Conservation (phyloP, 2,797 vertebrate genomes). For the Sebastes oblongus region DNA sequence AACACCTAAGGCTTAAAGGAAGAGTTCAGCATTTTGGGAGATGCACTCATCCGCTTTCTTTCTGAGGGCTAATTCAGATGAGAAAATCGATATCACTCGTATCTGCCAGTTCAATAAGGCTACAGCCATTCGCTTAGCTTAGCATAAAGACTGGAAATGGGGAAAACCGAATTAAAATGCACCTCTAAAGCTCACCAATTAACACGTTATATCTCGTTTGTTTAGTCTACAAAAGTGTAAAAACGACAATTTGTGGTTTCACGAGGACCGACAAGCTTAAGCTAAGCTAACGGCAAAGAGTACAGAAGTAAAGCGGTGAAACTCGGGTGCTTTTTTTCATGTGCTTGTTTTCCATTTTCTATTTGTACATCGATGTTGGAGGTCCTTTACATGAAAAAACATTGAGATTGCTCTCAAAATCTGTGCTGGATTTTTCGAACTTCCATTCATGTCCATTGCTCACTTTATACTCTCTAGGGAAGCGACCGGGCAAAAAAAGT, state of each 20-base stretch:
- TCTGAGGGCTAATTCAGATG: background rate
- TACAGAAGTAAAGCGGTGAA: too few species aligned
- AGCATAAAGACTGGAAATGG: background rate
- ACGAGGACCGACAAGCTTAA: background rate
- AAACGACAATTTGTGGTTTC: background rate
- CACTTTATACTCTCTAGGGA: too few species aligned
- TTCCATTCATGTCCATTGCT: too few species aligned
- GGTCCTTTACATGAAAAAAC: too few species aligned
- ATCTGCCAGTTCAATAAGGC: background rate
- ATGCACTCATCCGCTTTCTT: background rate
- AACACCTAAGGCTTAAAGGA: constrained; percentile 46
- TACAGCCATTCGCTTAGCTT: background rate
- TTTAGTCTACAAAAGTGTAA: background rate
- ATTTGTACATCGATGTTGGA: too few species aligned
- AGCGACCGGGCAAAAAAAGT: too few species aligned
- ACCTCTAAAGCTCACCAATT: background rate
- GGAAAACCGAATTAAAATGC: background rate
- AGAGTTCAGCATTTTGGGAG: constrained; percentile 36
- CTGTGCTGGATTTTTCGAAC: too few species aligned
- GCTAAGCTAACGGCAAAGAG: background rate
- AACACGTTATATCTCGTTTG: background rate
- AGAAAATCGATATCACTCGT: background rate
- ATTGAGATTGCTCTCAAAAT: too few species aligned
- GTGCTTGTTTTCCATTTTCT: too few species aligned
- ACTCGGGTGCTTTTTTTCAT: too few species aligned